Conservation (phyloP, 2,797 vertebrate genomes). For the Hoplostethus atlanticus region DNA sequence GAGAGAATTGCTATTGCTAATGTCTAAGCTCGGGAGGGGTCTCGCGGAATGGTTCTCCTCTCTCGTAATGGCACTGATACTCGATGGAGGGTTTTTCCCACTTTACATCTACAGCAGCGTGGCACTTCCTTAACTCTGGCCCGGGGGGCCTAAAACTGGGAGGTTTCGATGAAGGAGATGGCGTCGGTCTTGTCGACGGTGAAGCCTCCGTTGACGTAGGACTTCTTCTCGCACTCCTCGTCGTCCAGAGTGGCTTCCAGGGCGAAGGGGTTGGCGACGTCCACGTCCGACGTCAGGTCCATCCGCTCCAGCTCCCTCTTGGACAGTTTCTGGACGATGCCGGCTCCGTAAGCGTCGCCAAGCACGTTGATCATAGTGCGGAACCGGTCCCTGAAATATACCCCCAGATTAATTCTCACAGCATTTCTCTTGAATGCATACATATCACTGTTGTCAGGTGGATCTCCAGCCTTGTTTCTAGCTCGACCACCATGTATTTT, state of each 20-base stretch:
- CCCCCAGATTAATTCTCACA: background rate
- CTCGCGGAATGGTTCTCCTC: constrained; percentile 51
- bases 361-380: constrained; percentile 98
- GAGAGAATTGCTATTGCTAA: constrained; percentile 77
- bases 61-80: constrained; percentile 68
- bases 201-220: constrained; percentile 96
- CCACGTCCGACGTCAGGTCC: constrained; percentile 91
- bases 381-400: constrained; percentile 92
- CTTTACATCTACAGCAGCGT: constrained; percentile 49
- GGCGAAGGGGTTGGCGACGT: constrained; percentile 95
- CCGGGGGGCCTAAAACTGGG: constrained; percentile 90
- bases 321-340: constrained; percentile 95
- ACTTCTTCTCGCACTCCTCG: constrained; percentile 92
- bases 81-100: constrained; percentile 39
- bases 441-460: no score
- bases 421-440: background rate
- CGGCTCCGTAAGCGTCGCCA: constrained; percentile 95
- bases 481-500: no score
- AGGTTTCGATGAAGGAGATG: constrained; percentile 97
- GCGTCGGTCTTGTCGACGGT: constrained; percentile 95
- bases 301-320: constrained; percentile 93
- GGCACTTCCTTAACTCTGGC: constrained; percentile 53
- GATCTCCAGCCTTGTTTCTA: no score
- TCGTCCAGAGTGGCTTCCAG: constrained; percentile 89
- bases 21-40: constrained; percentile 65